Base-by-base conservation (phyloP, 2,113 vertebrate genomes). In the Rana temporaria region DNA sequence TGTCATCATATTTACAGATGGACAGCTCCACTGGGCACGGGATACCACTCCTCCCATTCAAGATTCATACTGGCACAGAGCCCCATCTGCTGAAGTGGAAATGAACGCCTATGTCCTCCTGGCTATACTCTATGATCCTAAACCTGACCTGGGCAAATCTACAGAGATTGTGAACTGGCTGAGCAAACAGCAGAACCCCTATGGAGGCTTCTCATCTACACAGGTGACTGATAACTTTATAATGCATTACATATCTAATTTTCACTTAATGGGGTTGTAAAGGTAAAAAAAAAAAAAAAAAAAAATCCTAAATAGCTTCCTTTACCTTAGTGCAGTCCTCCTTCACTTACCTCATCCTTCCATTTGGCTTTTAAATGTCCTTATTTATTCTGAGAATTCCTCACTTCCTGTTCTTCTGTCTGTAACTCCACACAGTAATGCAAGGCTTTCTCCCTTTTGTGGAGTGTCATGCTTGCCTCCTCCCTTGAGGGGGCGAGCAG, bases 151-250 rank as follows among this genome's bases (percentile, higher is more conserved):
- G 57, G 87, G 84, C 14, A 89, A 90, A 60, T 73, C 90, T 1
- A 72, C 88, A 0, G 18, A 20, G 4, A 93, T 96, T 15, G 91
- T 95, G 34, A 92, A 84, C 55, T 96, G 95, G 95, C 87, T 96
- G 26, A 79, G 59, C 24, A 90, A 90, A 76, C 92, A 95, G 79
- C 95, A 95, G 87, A 96, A 95, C 76, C 84, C 94, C 0, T 89
- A 88, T 0, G 94, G 94, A 0, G 95, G 94, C 0, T 96, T 94
- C 88, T 88, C 91, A 1, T 96, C 94, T 70, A 95, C 94, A 34
- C 94, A 96, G 93, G 94, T 95, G 76, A 67, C 1, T 62, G 19
- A 62, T 7, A 62, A 1, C 59, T 12, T 62, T 4, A 1, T 19
- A 62, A 12, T 22, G 6, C 19, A 22, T 19, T 11, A 62, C 59